Evolutionary conservation across 2,113 vertebrate genomes (phyloP).

Genomic region (Xyliphius kryptos): DNA sequence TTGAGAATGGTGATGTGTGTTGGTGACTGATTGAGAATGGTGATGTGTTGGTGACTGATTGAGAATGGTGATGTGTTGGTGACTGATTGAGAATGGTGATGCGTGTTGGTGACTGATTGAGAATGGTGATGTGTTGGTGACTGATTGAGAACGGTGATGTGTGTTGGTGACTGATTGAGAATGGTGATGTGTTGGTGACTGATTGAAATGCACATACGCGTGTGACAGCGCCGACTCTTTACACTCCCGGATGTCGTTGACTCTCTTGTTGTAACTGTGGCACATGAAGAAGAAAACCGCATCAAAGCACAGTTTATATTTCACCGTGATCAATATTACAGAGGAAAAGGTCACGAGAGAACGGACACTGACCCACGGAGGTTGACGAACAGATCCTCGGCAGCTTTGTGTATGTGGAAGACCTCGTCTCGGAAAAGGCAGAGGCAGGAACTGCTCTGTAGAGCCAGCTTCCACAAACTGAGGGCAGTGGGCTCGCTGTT

Average conservation of each 20-base stretch:
- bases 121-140: no score
- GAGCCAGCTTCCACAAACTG: constrained; percentile 93
- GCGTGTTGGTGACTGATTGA: no score
- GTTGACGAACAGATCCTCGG: constrained; percentile 96
- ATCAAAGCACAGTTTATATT: no score
- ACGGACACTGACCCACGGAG: constrained; percentile 82
- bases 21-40: no score
- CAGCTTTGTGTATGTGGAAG: constrained; percentile 96
- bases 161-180: no score
- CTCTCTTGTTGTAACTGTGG: constrained; percentile 91
- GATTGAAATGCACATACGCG: no score
- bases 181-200: no score
- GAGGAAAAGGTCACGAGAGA: background rate
- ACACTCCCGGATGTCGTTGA: constrained; percentile 97
- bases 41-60: no score
- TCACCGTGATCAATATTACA: background rate
- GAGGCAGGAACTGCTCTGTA: constrained; percentile 96
- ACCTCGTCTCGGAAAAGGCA: constrained; percentile 95
- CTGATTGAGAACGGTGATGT: no score
- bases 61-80: no score
- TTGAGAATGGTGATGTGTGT: no score
- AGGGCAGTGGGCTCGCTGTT: constrained; percentile 87
- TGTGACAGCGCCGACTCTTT: constrained; percentile 95
- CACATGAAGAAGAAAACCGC: constrained; percentile 38
- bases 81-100: no score